Conservation (phyloP, 2,888 invertebrate genomes). For the Tipula vernalis region DNA sequence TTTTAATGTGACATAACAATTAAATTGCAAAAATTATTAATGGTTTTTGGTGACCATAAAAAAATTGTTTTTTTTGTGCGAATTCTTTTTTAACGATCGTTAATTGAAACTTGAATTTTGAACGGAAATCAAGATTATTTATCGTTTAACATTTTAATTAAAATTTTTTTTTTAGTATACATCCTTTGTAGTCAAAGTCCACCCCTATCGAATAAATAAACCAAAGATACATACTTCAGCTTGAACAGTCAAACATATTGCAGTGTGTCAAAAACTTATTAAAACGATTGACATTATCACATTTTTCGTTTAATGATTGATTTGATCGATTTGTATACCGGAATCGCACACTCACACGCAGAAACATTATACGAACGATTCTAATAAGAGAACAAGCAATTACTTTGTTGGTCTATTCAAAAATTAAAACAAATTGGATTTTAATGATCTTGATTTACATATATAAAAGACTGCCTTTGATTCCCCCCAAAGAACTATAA, state of each 20-base stretch:
- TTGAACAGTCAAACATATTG: not conserved
- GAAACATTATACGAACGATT: not conserved
- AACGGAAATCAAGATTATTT: not conserved
- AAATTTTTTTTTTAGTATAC: not conserved
- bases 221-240: not conserved
- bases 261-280: not conserved
- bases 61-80: not conserved
- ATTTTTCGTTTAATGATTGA: not conserved
- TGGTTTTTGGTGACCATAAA: not conserved
- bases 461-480: not conserved
- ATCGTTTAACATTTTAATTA: not conserved
- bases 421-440: not conserved
- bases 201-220: too few relatives aligned
- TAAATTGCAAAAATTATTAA: not conserved
- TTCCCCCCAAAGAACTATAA: not conserved
- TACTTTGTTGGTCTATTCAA: not conserved
- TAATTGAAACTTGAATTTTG: not conserved
- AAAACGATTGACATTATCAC: not conserved
- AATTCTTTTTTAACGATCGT: not conserved
- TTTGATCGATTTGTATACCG: not conserved
- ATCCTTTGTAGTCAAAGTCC: not conserved
- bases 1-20: not conserved
- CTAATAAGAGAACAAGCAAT: not conserved
- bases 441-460: not conserved
- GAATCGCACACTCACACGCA: not conserved